Conservation (phyloP, 1,140 invertebrate species). For the Amphibalanus amphitrite region DNA sequence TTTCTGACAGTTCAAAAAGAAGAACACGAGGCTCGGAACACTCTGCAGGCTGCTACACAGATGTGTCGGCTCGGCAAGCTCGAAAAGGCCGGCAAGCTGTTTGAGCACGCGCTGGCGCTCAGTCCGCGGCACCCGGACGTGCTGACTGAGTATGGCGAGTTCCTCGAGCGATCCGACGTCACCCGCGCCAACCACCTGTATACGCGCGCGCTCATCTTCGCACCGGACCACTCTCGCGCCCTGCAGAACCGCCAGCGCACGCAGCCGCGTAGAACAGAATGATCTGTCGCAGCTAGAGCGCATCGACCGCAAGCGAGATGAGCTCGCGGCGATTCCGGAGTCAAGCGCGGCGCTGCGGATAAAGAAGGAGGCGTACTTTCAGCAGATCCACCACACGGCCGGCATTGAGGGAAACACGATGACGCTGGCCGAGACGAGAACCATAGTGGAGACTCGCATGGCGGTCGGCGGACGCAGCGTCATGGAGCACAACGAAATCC, state of each 20-base stretch:
- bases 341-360: conserved; percentile 57
- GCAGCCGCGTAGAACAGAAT: conserved; percentile 66
- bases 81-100: conserved; percentile 70
- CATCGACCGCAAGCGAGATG: conserved; percentile 72
- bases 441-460: conserved; percentile 79
- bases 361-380: conserved; percentile 84
- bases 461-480: conserved; percentile 77
- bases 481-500: conserved; percentile 89
- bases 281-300: conserved; percentile 57
- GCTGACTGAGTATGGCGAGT: conserved; percentile 81
- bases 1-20: conserved; percentile 11
- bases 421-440: conserved; percentile 77
- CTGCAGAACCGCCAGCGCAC: conserved; percentile 65
- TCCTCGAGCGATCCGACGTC: conserved; percentile 76
- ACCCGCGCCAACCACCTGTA: conserved; percentile 80
- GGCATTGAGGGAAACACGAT: conserved; percentile 96
- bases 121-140: conserved; percentile 83
- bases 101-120: conserved; percentile 74
- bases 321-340: conserved; percentile 60
- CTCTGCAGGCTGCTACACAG: conserved; percentile 62
- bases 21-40: conserved; percentile 53
- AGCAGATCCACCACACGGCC: conserved; percentile 90
- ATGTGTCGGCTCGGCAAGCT: conserved; percentile 62
- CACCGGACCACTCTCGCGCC: conserved; percentile 63
- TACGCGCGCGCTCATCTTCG: conserved; percentile 55